Percentiles rank a stretch among this genome's conserved stretches.
Evolutionary conservation across 2,797 vertebrate genomes (phyloP).

Genomic region (Microctenopoma steveboyesi): DNA sequence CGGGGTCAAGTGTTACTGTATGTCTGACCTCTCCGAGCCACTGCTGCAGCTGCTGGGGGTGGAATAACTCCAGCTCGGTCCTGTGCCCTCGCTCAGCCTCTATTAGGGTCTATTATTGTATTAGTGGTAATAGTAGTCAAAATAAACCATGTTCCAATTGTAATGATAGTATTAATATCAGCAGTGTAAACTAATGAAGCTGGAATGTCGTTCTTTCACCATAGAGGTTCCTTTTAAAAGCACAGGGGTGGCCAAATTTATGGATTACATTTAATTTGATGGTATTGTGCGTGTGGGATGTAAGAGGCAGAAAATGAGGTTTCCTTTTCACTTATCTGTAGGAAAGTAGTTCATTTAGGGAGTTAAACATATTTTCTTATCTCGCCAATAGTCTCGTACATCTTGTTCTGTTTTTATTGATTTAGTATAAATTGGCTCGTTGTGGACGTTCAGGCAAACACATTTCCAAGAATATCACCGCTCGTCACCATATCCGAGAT

Average conservation of each 20-base stretch:
- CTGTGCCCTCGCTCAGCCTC: constrained; percentile 68
- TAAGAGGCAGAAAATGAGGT: constrained; percentile 42
- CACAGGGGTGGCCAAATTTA: constrained; percentile 74
- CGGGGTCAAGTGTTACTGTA: constrained; percentile 83
- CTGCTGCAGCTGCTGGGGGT: constrained; percentile 74
- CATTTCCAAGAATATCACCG: constrained; percentile 13
- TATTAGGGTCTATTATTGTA: constrained; percentile 85
- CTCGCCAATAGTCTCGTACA: constrained; percentile 10
- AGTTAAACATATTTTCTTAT: constrained; percentile 35
- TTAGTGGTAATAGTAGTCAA: constrained; percentile 85
- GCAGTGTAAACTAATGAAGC: constrained; percentile 80
- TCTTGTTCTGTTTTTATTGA: constrained; percentile 45
- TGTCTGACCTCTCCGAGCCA: constrained; percentile 76
- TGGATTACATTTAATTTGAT: constrained; percentile 77
- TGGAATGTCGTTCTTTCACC: constrained; percentile 82
- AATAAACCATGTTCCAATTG: constrained; percentile 83
- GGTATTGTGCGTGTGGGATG: constrained; percentile 68
- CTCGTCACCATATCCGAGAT: background rate
- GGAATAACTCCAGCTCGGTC: constrained; percentile 60
- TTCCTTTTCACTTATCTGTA: constrained; percentile 45
- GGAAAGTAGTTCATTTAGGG: constrained; percentile 21
- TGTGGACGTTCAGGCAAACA: background rate
- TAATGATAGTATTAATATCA: constrained; percentile 85
- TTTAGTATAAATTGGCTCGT: constrained; percentile 26
- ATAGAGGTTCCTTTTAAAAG: constrained; percentile 76